phyloP scores from a whole-genome alignment of 92 coral and sea anemone species.

The Phenganax subtilis region DNA sequence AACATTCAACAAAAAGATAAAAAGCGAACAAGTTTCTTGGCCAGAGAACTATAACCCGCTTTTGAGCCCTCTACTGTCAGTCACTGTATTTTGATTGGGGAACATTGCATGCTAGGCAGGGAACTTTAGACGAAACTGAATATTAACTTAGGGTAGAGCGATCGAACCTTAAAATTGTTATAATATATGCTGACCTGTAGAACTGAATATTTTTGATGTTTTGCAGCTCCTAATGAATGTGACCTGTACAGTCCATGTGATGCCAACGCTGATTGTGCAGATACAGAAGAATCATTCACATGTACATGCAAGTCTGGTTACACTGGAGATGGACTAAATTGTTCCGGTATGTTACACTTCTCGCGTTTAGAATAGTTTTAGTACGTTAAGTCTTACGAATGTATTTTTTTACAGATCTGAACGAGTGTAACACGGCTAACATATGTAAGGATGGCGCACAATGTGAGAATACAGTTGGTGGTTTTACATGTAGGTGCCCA shows the following conservation, averaged over 20 bases:
- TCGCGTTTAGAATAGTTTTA: not conserved
- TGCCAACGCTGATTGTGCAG: slow-evolving; percentile 10
- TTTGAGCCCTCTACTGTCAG: too few relatives aligned
- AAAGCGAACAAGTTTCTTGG: too few relatives aligned
- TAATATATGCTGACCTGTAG: not conserved
- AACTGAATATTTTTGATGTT: not conserved
- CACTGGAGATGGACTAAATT: slow-evolving; percentile 10
- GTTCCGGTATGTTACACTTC: not conserved
- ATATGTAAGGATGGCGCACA: slow-evolving; percentile 41
- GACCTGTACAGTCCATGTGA: slow-evolving; percentile 20
- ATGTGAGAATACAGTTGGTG: slow-evolving; percentile 38
- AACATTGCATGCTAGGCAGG: too few relatives aligned
- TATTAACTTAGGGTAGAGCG: too few relatives aligned
- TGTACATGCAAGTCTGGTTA: slow-evolving; percentile 5
- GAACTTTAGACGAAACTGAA: too few relatives aligned
- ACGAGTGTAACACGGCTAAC: slow-evolving; percentile 41
- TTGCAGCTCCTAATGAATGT: slow-evolving; percentile 30
- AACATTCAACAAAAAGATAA: too few relatives aligned
- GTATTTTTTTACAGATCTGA: slow-evolving; percentile 17
- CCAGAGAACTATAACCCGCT: too few relatives aligned
- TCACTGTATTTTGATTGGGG: too few relatives aligned
- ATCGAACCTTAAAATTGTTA: not conserved
- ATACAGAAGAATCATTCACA: slow-evolving; percentile 18
- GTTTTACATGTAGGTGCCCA: slow-evolving; percentile 36
- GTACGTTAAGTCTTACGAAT: not conserved